Conservation (phyloP, 2,888 invertebrate genomes). For the Allygus modestus region DNA sequence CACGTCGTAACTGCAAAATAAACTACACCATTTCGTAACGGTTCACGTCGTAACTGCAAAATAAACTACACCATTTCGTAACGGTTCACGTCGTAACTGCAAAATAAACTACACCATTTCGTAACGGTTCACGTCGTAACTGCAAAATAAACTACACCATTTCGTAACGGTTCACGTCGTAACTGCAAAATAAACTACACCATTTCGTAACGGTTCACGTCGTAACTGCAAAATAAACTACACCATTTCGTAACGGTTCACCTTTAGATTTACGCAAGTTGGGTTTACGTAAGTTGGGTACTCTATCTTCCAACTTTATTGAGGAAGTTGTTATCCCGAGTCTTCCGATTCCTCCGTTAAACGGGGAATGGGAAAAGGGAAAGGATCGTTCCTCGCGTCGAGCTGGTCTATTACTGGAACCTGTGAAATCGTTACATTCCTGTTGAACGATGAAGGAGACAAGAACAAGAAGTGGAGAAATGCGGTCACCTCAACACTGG, state of each 20-base stretch:
- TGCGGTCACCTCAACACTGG: not conserved
- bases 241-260: not conserved
- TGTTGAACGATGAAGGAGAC: not conserved
- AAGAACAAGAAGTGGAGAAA: not conserved
- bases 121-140: too few relatives aligned
- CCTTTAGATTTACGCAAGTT: not conserved
- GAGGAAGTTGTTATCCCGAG: not conserved
- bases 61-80: too few relatives aligned
- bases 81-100: too few relatives aligned
- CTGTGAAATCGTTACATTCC: not conserved
- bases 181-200: not conserved
- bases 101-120: too few relatives aligned
- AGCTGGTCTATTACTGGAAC: not conserved
- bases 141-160: too few relatives aligned
- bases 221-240: too few relatives aligned
- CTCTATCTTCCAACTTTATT: slow-evolving; percentile 6
- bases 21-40: too few relatives aligned
- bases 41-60: too few relatives aligned
- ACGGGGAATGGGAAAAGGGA: not conserved
- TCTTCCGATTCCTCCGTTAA: not conserved
- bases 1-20: too few relatives aligned
- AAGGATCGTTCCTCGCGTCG: not conserved
- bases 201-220: not conserved
- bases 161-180: too few relatives aligned
- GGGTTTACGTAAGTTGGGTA: not conserved